A percentile compares a stretch with the other conserved stretches of the same genome.
Evolutionary conservation across 2,797 vertebrate species (phyloP).

Genomic region (Pipistrellus pipistrellus): DNA sequence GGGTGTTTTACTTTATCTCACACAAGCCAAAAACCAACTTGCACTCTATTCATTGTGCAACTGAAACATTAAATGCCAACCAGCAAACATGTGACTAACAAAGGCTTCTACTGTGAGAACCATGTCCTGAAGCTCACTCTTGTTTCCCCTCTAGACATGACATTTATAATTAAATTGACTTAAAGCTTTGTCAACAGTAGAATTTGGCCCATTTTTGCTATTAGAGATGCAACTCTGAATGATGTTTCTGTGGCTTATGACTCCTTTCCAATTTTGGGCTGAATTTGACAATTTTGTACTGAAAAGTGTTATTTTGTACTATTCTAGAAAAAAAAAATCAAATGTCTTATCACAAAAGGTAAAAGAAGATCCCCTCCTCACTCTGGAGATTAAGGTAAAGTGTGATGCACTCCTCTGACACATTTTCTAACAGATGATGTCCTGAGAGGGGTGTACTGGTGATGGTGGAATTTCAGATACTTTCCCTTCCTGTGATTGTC

Average conservation of each 20-base stretch:
- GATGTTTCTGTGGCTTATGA: not conserved
- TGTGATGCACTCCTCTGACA: not conserved
- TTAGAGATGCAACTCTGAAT: not conserved
- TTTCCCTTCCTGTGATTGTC: not conserved
- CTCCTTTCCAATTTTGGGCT: not conserved
- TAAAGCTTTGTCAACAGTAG: not conserved
- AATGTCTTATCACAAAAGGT: not conserved
- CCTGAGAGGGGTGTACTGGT: not conserved
- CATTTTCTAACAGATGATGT: not conserved
- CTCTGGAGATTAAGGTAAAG: not conserved
- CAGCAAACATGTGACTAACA: not conserved
- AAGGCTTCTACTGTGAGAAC: not conserved
- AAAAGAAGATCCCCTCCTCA: not conserved
- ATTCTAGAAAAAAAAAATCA: not conserved
- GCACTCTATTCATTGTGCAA: not conserved
- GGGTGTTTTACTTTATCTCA: slow-evolving; percentile 20
- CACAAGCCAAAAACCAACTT: not conserved
- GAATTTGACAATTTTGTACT: not conserved
- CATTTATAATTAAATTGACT: not conserved
- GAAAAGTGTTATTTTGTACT: not conserved
- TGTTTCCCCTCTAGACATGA: not conserved
- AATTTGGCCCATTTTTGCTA: not conserved
- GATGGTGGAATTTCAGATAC: not conserved
- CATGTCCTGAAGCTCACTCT: not conserved
- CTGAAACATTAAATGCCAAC: not conserved